These are phyloP conservation scores for Catocala sponsa DNA, from an alignment of 2,888 invertebrate species.

Conservation along the genomic window DNA sequence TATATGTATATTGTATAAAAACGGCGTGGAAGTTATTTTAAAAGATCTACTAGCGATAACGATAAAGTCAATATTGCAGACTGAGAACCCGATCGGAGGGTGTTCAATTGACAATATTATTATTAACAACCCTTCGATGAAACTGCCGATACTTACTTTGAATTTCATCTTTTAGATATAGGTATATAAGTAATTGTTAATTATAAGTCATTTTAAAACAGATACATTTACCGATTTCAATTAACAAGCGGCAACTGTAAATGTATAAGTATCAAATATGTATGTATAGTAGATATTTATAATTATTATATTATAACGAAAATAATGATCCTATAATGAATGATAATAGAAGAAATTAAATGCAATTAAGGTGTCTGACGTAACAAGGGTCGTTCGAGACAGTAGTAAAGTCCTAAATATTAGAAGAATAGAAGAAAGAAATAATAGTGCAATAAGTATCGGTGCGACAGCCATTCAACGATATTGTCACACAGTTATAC, in stretches of 20 bases:
- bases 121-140: slow-evolving; percentile 44
- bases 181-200: too few relatives aligned
- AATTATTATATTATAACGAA: too few relatives aligned
- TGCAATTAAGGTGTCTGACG: slow-evolving; percentile 21
- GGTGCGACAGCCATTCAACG: slow-evolving; percentile 34
- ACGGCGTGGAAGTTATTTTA: slow-evolving; percentile 54
- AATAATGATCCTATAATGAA: too few relatives aligned
- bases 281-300: too few relatives aligned
- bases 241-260: too few relatives aligned
- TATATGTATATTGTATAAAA: slow-evolving; percentile 51
- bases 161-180: neutral
- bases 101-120: slow-evolving; percentile 53
- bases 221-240: too few relatives aligned
- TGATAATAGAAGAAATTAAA: slow-evolving; percentile 24
- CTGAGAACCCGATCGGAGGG: slow-evolving; percentile 44
- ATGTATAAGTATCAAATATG: too few relatives aligned
- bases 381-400: slow-evolving; percentile 7
- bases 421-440: slow-evolving; percentile 37
- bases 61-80: slow-evolving; percentile 52
- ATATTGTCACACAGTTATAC: slow-evolving; percentile 59
- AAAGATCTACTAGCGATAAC: slow-evolving; percentile 38
- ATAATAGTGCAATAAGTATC: slow-evolving; percentile 31
- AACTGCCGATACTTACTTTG: slow-evolving; percentile 20
- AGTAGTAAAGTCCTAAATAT: slow-evolving; percentile 31
- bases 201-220: neutral